Conservation (phyloP, 2,113 vertebrate genomes). For the Seriola quinqueradiata region DNA sequence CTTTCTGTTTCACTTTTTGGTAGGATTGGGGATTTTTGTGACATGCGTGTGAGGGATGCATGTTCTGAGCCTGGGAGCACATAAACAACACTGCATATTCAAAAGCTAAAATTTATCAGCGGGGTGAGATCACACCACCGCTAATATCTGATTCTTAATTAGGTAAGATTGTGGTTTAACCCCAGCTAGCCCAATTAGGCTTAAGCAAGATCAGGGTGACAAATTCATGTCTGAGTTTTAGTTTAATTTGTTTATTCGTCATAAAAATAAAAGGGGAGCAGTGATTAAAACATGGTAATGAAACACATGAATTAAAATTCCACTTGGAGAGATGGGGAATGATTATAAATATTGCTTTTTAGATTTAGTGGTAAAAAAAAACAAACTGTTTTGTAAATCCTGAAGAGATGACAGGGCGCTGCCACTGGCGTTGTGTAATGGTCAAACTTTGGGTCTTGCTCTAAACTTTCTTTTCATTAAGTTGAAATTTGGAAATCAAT, state of each 20-base stretch:
- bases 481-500: not conserved
- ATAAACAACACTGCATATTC: constrained; percentile 10
- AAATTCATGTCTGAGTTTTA: not conserved
- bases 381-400: not conserved
- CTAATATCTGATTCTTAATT: not conserved
- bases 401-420: not conserved
- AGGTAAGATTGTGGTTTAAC: constrained; percentile 15
- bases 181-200: not conserved
- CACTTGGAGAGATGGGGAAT: not conserved
- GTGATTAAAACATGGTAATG: not conserved
- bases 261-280: not conserved
- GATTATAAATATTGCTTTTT: not conserved
- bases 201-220: not conserved
- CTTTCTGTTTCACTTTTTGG: constrained; percentile 12
- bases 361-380: not conserved
- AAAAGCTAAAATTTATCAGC: constrained; percentile 10
- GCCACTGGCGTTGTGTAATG: not conserved
- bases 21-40: constrained; percentile 34
- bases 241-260: constrained; percentile 2
- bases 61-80: constrained; percentile 4
- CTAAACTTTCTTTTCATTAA: not conserved
- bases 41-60: not conserved
- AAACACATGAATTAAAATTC: not conserved
- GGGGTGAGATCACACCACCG: constrained; percentile 5
- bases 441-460: not conserved